Percentiles rank a stretch among this genome's conserved stretches.
Conservation (phyloP, 2,888 invertebrate species). For the Acleris holmiana region DNA sequence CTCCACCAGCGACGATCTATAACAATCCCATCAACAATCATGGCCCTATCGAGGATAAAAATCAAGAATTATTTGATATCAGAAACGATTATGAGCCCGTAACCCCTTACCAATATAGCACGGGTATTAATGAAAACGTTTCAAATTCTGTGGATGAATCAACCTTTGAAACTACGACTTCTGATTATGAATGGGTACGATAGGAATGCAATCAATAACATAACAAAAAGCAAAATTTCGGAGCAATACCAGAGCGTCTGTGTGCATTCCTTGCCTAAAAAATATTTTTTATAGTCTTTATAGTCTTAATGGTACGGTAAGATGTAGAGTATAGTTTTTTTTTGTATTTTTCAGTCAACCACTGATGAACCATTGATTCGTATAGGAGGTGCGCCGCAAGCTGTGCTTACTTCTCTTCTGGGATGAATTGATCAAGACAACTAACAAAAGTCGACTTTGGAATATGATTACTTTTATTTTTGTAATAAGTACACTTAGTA, state of each 20-base stretch:
- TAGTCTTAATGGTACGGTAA: neutral
- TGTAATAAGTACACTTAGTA: no score
- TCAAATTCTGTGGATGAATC: neutral
- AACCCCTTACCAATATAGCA: neutral
- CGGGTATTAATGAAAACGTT: neutral
- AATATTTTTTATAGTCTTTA: neutral
- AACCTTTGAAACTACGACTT: neutral
- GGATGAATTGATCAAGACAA: slow-evolving; percentile 44
- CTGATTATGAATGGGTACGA: slow-evolving; percentile 4
- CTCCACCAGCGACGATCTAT: neutral
- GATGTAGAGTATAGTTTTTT: neutral
- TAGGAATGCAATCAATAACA: neutral
- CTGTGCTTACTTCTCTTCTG: slow-evolving; percentile 54
- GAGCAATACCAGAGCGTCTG: no score
- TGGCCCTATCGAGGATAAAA: neutral
- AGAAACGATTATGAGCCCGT: neutral
- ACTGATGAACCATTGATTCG: slow-evolving; percentile 9
- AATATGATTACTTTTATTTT: no score
- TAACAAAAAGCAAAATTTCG: no score
- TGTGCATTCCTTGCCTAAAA: no score
- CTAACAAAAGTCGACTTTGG: no score
- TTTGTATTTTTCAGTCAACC: slow-evolving; percentile 19
- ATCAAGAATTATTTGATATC: neutral
- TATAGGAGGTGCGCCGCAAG: slow-evolving; percentile 34
- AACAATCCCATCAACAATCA: neutral